phyloP scores from a whole-genome alignment of 2,888 invertebrate genomes.

The Blomia tropicalis region DNA sequence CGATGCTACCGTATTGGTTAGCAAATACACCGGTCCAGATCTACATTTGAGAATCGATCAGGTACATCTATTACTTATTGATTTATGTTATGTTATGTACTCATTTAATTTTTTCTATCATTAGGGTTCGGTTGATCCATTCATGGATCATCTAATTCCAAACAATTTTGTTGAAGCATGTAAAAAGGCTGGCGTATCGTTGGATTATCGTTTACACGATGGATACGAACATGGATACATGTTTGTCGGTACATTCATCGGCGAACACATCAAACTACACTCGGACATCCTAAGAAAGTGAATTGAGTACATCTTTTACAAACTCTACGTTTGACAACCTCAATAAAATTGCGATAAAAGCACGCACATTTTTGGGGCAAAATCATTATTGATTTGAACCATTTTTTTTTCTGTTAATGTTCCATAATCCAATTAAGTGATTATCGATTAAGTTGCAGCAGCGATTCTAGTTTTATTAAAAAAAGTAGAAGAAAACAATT shows the following conservation, averaged over 20 bases:
- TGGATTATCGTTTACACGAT: slow-evolving; percentile 29
- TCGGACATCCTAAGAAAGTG: slow-evolving; percentile 34
- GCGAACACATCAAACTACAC: slow-evolving; percentile 81
- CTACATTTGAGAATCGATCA: slow-evolving; percentile 74
- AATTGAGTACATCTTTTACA: too few species aligned
- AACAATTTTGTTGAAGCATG: slow-evolving; percentile 62
- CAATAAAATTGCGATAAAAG: too few species aligned
- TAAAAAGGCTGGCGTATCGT: slow-evolving; percentile 48
- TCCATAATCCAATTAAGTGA: too few species aligned
- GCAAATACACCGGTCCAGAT: slow-evolving; percentile 63
- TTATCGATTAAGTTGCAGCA: too few species aligned
- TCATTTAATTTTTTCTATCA: slow-evolving; percentile 32
- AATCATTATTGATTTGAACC: too few species aligned
- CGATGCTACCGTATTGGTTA: slow-evolving; percentile 70
- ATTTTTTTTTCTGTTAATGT: too few species aligned
- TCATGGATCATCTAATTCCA: slow-evolving; percentile 63
- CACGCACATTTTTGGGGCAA: too few species aligned
- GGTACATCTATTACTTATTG: slow-evolving; percentile 40
- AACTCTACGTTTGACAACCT: too few species aligned
- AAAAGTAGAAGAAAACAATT: too few species aligned
- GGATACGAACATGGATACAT: slow-evolving; percentile 92
- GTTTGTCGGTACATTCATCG: slow-evolving; percentile 76
- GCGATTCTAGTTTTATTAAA: too few species aligned
- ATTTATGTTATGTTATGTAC: slow-evolving; percentile 14
- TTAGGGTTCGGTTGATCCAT: slow-evolving; percentile 67